Conservation (phyloP, 2,113 vertebrate species). For the Capreolus pygargus region DNA sequence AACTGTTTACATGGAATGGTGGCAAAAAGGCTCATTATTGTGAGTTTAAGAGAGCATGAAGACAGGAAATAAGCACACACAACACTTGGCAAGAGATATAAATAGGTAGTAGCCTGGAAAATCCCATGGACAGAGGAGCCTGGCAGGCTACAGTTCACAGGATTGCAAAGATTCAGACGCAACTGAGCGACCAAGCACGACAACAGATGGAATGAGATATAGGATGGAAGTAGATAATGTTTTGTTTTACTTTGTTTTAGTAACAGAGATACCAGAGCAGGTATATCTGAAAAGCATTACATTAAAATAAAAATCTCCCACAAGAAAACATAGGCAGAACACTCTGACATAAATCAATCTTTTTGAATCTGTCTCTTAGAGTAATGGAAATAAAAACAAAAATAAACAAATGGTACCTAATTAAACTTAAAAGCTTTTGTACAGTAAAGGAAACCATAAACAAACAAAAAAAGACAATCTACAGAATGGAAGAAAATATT, state of each 20-base stretch:
- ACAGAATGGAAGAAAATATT: background rate
- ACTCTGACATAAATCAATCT: background rate
- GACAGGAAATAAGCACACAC: background rate
- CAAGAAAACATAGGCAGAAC: background rate
- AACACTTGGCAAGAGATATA: background rate
- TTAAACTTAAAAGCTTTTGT: background rate
- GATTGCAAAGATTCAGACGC: rapidly evolving
- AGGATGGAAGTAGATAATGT: background rate
- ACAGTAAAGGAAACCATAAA: background rate
- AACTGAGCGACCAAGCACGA: background rate
- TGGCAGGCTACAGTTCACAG: background rate
- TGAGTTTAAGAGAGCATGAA: background rate
- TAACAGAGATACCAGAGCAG: background rate
- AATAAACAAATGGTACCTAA: background rate
- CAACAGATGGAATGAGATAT: background rate
- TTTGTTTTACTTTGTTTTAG: background rate
- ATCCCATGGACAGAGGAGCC: background rate
- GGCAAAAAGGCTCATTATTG: background rate
- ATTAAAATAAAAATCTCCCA: background rate
- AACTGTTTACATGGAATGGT: background rate
- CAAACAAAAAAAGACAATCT: background rate
- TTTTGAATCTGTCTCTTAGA: background rate
- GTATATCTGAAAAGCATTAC: background rate
- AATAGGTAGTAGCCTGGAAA: background rate
- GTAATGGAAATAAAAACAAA: background rate